A percentile compares a stretch with the other conserved stretches of the same genome.
Conservation (phyloP, 2,888 invertebrate genomes). For the Pristionchus entomophagus region DNA sequence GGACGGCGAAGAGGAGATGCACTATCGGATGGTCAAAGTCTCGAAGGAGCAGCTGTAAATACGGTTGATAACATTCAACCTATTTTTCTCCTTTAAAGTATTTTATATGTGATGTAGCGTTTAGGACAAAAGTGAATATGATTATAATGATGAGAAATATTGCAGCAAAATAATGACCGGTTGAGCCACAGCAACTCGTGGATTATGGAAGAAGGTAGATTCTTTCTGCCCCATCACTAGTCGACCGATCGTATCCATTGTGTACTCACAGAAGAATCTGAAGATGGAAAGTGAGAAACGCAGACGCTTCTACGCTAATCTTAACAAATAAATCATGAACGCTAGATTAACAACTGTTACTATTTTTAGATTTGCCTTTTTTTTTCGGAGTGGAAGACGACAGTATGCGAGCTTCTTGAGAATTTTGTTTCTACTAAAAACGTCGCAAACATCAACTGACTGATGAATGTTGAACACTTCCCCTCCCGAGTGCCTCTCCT, state of each 20-base stretch:
- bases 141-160: not conserved
- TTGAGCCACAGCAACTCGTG: not conserved
- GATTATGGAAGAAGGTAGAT: conserved; percentile 16
- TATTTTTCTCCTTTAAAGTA: not conserved
- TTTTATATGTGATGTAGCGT: not conserved
- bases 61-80: not conserved
- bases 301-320: not conserved
- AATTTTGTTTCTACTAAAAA: not conserved
- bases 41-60: conserved; percentile 24
- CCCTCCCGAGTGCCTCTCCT: not conserved
- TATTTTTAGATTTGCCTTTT: not conserved
- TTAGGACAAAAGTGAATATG: not conserved
- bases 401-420: not conserved
- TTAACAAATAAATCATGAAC: not conserved
- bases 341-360: not conserved
- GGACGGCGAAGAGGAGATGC: conserved; percentile 13
- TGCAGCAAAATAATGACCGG: not conserved
- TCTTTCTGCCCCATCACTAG: conserved; percentile 45
- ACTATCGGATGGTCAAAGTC: conserved; percentile 32
- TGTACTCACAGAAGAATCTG: conserved; percentile 47
- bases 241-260: no score
- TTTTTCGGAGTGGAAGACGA: not conserved
- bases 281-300: no score
- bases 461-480: conserved; percentile 23
- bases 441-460: not conserved